These are phyloP conservation scores for Maniola jurtina DNA, from an alignment of 1,140 invertebrate genomes.

Conservation along the genomic window DNA sequence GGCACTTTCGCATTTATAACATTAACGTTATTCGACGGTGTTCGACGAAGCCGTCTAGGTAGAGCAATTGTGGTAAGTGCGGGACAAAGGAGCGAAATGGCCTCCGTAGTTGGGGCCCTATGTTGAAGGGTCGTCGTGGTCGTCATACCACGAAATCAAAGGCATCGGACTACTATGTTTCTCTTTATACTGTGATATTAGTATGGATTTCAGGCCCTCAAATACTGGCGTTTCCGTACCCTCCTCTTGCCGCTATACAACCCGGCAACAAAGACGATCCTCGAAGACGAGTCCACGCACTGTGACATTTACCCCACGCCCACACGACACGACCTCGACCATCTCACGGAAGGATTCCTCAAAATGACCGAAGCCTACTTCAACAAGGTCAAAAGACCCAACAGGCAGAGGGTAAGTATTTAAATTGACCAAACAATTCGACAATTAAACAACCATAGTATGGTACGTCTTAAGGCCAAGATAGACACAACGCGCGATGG, in stretches of 20 bases:
- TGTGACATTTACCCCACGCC: conserved; percentile 90
- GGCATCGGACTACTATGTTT: no score
- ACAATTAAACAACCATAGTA: neutral
- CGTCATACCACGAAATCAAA: no score
- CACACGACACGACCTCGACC: conserved; percentile 85
- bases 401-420: conserved; percentile 81
- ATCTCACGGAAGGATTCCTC: conserved; percentile 85
- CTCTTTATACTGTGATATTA: neutral
- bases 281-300: conserved; percentile 82
- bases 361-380: conserved; percentile 93
- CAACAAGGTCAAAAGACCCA: conserved; percentile 91
- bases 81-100: no score
- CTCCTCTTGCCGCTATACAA: conserved; percentile 90
- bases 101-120: no score
- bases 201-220: conserved; percentile 83
- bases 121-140: no score
- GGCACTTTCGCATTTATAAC: no score
- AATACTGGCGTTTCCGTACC: conserved; percentile 97
- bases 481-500: no score
- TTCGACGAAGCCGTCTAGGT: no score
- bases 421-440: neutral
- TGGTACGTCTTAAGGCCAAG: no score
- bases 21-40: no score
- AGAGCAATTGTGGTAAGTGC: no score
- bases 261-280: conserved; percentile 84